Conservation (phyloP, 2,113 vertebrate genomes). For the Antennarius striatus region DNA sequence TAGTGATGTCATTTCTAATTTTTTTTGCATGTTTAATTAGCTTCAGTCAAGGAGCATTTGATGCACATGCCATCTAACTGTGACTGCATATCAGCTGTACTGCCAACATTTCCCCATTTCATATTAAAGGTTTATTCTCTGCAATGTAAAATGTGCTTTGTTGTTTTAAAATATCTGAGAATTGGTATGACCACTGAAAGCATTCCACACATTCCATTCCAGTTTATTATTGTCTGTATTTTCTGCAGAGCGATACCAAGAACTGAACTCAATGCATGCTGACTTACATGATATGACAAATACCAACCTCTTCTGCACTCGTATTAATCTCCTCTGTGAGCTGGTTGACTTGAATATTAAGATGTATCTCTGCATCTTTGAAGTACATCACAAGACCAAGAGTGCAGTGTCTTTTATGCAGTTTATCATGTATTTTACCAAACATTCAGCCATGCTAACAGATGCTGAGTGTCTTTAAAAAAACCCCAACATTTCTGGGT, state of each 20-base stretch:
- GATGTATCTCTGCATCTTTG: constrained; percentile 18
- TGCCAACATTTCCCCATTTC: not conserved
- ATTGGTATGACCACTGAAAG: constrained; percentile 1
- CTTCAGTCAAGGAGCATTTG: not conserved
- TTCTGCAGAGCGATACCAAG: constrained; percentile 1
- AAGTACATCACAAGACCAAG: constrained; percentile 10
- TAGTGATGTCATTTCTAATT: too few relatives aligned
- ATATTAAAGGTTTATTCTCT: not conserved
- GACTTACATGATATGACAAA: not conserved
- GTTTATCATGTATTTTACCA: constrained; percentile 10
- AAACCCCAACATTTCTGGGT: constrained; percentile 60
- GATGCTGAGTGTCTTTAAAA: constrained; percentile 67
- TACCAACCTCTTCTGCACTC: not conserved
- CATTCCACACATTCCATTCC: not conserved
- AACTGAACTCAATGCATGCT: not conserved
- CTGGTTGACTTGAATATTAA: not conserved
- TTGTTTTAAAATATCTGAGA: not conserved
- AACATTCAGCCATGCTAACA: constrained; percentile 29
- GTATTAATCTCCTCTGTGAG: constrained; percentile 8
- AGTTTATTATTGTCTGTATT: not conserved
- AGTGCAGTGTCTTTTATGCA: constrained; percentile 15
- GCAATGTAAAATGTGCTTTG: constrained; percentile 6
- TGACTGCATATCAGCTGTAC: not conserved
- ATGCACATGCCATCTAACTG: constrained; percentile 3
- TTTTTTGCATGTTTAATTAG: not conserved